A percentile compares a stretch with the other conserved stretches of the same genome.
Conservation (phyloP, 2,113 vertebrate genomes). For the Chlamydotis undulata region DNA sequence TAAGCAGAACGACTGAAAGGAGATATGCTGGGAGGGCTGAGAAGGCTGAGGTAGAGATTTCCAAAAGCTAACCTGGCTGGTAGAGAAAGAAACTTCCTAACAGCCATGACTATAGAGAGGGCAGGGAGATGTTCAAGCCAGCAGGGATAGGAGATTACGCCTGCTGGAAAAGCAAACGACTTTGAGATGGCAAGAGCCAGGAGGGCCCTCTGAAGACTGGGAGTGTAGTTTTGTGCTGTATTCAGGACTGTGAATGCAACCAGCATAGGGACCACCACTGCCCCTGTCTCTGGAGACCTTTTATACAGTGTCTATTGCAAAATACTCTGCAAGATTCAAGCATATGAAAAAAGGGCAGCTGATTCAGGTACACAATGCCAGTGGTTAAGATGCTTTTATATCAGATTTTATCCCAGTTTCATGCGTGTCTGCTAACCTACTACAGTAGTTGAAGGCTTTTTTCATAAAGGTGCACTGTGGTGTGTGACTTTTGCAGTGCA, state of each 20-base stretch:
- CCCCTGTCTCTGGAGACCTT: background rate
- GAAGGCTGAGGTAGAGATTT: background rate
- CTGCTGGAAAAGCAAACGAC: background rate
- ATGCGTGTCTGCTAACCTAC: background rate
- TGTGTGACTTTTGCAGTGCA: background rate
- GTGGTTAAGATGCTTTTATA: background rate
- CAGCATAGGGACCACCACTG: background rate
- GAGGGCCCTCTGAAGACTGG: background rate
- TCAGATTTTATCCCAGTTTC: background rate
- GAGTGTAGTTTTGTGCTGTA: background rate
- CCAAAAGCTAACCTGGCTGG: background rate
- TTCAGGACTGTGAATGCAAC: background rate
- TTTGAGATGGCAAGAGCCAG: background rate
- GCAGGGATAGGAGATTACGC: accelerated
- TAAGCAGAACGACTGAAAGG: background rate
- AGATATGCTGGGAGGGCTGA: background rate
- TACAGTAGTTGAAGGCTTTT: background rate
- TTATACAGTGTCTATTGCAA: background rate
- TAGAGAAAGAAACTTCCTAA: background rate
- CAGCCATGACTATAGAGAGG: background rate
- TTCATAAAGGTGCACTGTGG: background rate
- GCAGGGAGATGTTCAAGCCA: background rate
- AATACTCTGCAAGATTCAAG: background rate
- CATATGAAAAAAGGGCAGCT: background rate
- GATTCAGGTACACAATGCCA: background rate